A percentile compares a stretch with the other conserved stretches of the same genome.
Conservation (phyloP, 2,888 invertebrate species). For the Lathronympha strigana region DNA sequence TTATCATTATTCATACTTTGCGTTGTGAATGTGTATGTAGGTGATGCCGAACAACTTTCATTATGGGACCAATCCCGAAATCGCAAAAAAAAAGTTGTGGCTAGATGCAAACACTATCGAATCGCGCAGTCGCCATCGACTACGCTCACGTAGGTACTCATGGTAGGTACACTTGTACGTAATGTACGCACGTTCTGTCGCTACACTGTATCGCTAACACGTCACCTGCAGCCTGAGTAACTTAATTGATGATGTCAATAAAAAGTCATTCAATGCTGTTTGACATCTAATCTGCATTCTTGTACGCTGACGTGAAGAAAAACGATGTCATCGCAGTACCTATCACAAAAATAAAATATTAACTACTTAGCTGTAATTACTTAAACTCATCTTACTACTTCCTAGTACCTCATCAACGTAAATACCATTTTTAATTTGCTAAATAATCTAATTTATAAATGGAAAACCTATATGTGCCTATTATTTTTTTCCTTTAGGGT, state of each 20-base stretch:
- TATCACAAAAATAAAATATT: slow-evolving; percentile 4
- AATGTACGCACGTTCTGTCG: background rate
- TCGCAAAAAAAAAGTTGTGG: too few relatives aligned
- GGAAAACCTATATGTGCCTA: too few relatives aligned
- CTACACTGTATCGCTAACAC: background rate
- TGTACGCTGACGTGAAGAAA: slow-evolving; percentile 15
- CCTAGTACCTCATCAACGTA: background rate
- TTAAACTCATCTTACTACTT: background rate
- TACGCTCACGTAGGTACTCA: too few relatives aligned
- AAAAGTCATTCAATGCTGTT: slow-evolving; percentile 15
- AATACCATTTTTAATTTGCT: background rate
- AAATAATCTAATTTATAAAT: background rate
- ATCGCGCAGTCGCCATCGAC: too few relatives aligned
- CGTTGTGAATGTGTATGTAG: too few relatives aligned
- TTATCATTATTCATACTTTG: too few relatives aligned
- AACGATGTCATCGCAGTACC: background rate
- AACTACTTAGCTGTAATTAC: slow-evolving; percentile 4
- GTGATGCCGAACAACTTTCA: too few relatives aligned
- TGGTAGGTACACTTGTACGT: too few relatives aligned
- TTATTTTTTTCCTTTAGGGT: too few relatives aligned
- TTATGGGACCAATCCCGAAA: too few relatives aligned
- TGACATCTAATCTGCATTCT: slow-evolving; percentile 29
- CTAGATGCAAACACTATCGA: too few relatives aligned
- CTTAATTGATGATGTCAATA: slow-evolving; percentile 26
- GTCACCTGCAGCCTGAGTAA: slow-evolving; percentile 17